phyloP scores from a whole-genome alignment of 2,113 vertebrate genomes.

The Pachycephala philippinensis region DNA sequence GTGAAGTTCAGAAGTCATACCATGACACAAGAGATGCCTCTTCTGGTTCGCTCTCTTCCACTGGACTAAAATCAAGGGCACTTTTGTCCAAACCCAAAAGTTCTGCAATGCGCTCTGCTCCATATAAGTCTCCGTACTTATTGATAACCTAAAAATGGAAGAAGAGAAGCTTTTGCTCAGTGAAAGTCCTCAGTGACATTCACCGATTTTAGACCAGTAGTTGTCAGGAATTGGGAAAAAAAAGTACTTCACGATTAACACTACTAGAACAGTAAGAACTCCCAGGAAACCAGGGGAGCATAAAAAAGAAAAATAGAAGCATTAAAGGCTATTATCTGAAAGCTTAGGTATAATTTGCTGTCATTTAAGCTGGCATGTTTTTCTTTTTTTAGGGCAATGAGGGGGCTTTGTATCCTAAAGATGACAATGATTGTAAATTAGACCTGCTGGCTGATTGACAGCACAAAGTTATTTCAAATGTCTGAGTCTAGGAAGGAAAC shows the following conservation, averaged over 20 bases:
- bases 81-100: conserved; percentile 95
- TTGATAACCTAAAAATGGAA: conserved; percentile 87
- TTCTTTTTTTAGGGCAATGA: conserved; percentile 34
- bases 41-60: conserved; percentile 85
- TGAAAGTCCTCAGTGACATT: neutral
- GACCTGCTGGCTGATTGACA: conserved; percentile 26
- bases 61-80: conserved; percentile 94
- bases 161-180: neutral
- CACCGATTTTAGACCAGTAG: neutral
- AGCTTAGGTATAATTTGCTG: conserved; percentile 41
- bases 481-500: conserved; percentile 14
- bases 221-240: neutral
- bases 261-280: conserved; percentile 26
- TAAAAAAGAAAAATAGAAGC: conserved; percentile 4
- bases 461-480: neutral
- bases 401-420: conserved; percentile 20
- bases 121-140: conserved; percentile 95
- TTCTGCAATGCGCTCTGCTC: conserved; percentile 94
- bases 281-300: neutral
- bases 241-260: neutral
- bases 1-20: conserved; percentile 64
- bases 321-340: conserved; percentile 31
- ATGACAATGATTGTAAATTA: conserved; percentile 41
- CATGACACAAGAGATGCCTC: conserved; percentile 91
- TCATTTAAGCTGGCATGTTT: conserved; percentile 43